Percentiles rank a stretch among this genome's conserved stretches.
Conservation (phyloP, 2,888 invertebrate genomes). For the Pachliopta kotzebuea region DNA sequence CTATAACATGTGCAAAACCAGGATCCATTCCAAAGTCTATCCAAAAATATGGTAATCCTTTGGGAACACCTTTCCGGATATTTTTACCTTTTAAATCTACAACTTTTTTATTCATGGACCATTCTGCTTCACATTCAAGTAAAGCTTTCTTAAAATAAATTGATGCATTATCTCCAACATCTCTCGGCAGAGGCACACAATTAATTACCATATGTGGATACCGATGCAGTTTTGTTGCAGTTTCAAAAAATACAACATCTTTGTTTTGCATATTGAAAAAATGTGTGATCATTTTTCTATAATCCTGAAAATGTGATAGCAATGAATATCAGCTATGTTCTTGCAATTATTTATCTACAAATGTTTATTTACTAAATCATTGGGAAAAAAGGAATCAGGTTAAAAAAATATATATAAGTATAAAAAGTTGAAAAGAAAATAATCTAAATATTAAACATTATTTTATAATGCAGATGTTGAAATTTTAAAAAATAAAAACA, state of each 20-base stretch:
- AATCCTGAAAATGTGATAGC: slow-evolving; percentile 76
- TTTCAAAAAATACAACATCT: slow-evolving; percentile 95
- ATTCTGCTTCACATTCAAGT: slow-evolving; percentile 96
- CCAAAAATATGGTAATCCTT: slow-evolving; percentile 96
- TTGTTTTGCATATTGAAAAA: slow-evolving; percentile 87
- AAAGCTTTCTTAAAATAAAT: slow-evolving; percentile 99
- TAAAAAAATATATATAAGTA: too few species aligned
- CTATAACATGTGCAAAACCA: slow-evolving; percentile 98
- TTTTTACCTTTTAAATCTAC: slow-evolving; percentile 82
- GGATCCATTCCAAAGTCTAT: slow-evolving; percentile 95
- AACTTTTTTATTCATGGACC: slow-evolving; percentile 96
- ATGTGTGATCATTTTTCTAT: slow-evolving; percentile 87
- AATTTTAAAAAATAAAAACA: too few species aligned
- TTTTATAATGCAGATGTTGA: too few species aligned
- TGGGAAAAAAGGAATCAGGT: too few species aligned
- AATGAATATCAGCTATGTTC: neutral
- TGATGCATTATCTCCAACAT: slow-evolving; percentile 92
- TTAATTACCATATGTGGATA: slow-evolving; percentile 93
- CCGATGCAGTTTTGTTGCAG: slow-evolving; percentile 85
- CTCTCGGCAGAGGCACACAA: slow-evolving; percentile 92
- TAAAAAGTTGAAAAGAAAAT: too few species aligned
- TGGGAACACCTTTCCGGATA: slow-evolving; percentile 91
- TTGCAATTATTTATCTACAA: too few species aligned
- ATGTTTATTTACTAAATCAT: too few species aligned
- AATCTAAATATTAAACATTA: too few species aligned